Evolutionary conservation across 2,888 invertebrate species (phyloP).

Genomic region (Drosophila nr. medialis): DNA sequence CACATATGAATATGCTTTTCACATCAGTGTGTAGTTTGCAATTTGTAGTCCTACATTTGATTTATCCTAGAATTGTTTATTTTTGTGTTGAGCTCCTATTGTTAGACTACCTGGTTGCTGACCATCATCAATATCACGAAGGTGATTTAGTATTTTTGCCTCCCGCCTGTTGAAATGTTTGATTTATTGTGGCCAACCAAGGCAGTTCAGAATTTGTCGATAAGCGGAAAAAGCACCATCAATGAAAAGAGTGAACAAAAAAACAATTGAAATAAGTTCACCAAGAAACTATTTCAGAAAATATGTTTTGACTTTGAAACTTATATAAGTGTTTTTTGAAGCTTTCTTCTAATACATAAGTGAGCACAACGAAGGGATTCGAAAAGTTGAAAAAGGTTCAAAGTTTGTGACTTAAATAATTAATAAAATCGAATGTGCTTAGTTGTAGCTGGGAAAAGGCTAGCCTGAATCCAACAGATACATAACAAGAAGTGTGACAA

Average conservation of each 20-base stretch:
- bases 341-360: not conserved
- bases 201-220: slow-evolving; percentile 36
- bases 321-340: not conserved
- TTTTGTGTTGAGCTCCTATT: not conserved
- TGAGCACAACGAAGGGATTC: not conserved
- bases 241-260: slow-evolving; percentile 11
- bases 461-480: slow-evolving; percentile 4
- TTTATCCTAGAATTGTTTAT: slow-evolving; percentile 15
- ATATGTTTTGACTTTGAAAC: not conserved
- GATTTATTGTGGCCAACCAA: slow-evolving; percentile 64
- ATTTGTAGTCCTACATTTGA: slow-evolving; percentile 19
- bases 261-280: not conserved
- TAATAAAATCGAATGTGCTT: not conserved
- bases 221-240: slow-evolving; percentile 7
- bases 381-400: not conserved
- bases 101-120: slow-evolving; percentile 32
- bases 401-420: not conserved
- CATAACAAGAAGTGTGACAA: slow-evolving; percentile 40
- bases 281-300: not conserved
- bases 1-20: slow-evolving; percentile 15
- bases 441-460: slow-evolving; percentile 4
- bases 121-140: slow-evolving; percentile 29
- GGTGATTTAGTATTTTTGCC: slow-evolving; percentile 53
- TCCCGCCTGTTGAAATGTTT: slow-evolving; percentile 59
- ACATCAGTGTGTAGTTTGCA: slow-evolving; percentile 30